Evolutionary conservation across 2,797 vertebrate genomes (phyloP), one percentile per base, ranked within the genome.

Genomic region (Smutsia temminckii): DNA sequence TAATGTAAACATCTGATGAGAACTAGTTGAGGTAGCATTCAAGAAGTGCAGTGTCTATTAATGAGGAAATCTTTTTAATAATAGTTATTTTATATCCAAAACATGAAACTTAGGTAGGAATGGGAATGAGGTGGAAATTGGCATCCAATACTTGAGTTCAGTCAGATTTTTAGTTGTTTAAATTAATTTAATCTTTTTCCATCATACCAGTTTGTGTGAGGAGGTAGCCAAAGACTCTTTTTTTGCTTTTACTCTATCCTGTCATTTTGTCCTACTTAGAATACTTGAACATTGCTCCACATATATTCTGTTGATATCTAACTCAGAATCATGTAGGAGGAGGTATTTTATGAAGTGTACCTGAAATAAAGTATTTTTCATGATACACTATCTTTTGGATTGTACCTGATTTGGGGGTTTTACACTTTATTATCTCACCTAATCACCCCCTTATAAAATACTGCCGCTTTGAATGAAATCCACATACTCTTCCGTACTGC

Each of bases 201-300:
- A 85, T 85, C 49, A 12, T 85, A 68, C 53, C 55, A 53, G 0
- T 93, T 85, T 87, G 57, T 89, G 8, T 57, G 8, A 46, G 16
- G 34, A 53, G 17, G 78, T 20, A 89, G 46, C 8, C 93, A 96
- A 89, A 37, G 34, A 49, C 49, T 81, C 72, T 79, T 92, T 92
- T 63, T 51, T 94, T 74, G 27, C 69, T 93, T 78, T 85, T 92
- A 46, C 11, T 91, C 3, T 94, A 96, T 96, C 93, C 69, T 61
- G 37, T 97, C 92, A 95, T 97, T 96, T 86, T 97, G 64, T 96
- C 87, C 91, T 96, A 94, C 92, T 97, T 87, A 95, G 88, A 93
- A 89, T 95, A 91, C 27, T 4, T 88, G 94, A 97, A 93, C 86
- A 93, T 97, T 97, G 37, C 37, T 91, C 72, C 68, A 68, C 90